Evolutionary conservation across 2,113 vertebrate genomes (phyloP).

Genomic region (Fregata magnificens): DNA sequence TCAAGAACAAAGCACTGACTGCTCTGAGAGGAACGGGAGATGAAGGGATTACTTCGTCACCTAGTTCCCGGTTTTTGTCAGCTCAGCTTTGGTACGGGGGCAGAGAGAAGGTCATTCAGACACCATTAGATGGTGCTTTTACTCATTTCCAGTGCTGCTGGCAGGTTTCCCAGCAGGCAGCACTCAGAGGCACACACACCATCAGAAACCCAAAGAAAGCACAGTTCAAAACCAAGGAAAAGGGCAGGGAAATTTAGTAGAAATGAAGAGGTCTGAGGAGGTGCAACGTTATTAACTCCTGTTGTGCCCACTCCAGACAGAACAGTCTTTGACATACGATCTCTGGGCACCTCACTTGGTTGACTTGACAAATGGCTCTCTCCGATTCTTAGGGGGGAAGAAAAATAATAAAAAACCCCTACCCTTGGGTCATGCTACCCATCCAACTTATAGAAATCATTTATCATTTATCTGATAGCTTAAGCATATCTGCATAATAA

Average conservation of each 20-base stretch:
- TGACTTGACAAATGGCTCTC: conserved; percentile 33
- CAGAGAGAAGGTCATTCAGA: not conserved
- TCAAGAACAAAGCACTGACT: not conserved
- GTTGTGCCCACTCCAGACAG: not conserved
- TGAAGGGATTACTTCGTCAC: not conserved
- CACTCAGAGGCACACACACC: not conserved
- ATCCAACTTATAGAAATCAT: conserved; percentile 35
- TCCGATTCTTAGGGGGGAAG: not conserved
- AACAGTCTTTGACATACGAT: not conserved
- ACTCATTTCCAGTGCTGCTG: not conserved
- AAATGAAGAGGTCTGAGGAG: not conserved
- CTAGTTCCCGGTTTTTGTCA: not conserved
- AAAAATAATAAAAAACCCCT: not conserved
- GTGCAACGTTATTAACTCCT: not conserved
- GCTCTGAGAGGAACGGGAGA: not conserved
- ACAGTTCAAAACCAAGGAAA: not conserved
- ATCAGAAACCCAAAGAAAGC: not conserved
- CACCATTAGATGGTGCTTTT: not conserved
- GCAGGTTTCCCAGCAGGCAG: not conserved
- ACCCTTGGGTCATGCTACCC: not conserved
- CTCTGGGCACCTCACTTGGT: not conserved
- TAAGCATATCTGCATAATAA: conserved; percentile 32
- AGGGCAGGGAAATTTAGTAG: not conserved
- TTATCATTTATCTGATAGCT: conserved; percentile 37
- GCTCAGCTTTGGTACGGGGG: not conserved